Base-by-base conservation (phyloP, 1,140 invertebrate species). In the Ericerus pela region DNA sequence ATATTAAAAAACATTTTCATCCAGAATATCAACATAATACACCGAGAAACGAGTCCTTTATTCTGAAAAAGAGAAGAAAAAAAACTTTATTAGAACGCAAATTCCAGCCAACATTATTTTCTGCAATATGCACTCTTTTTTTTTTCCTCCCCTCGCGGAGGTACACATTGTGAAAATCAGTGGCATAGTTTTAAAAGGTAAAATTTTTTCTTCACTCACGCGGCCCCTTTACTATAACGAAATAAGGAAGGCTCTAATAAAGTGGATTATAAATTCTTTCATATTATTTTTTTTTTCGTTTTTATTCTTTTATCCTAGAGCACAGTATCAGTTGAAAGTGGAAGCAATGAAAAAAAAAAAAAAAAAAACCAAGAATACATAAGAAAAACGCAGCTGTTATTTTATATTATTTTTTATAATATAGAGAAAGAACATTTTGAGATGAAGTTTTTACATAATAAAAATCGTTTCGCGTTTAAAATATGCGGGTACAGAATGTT, bases 341-440 rank as follows among this genome's bases (percentile, higher is more conserved):
- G n/a, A n/a, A n/a, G n/a, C n/a, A n/a, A n/a, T n/a, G n/a, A n/a
- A n/a, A n/a, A n/a, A n/a, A n/a, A n/a, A n/a, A n/a, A n/a, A n/a
- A n/a, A n/a, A n/a, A n/a, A n/a, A n/a, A n/a, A n/a, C n/a, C n/a
- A n/a, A n/a, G n/a, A n/a, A n/a, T n/a, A n/a, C n/a, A n/a, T n/a
- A n/a, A n/a, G n/a, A n/a, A n/a, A n/a, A n/a, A n/a, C n/a, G n/a
- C 36, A 38, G 36, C 36, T 38, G 36, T 38, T 38, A 38, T 38
- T 38, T 38, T 38, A 38, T 38, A 18, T 38, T 38, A 16, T 38
- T n/a, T n/a, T n/a, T n/a, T n/a, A n/a, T n/a, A n/a, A n/a, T 38
- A 38, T 14, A 38, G 36, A 38, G 36, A 38, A n/a, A 38, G 36
- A 38, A 38, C n/a, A 38, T 38, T 38, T 16, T 38, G 36, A 38